Conservation (phyloP, 2,888 invertebrate genomes). For the Pachycephus smyrnensis region DNA sequence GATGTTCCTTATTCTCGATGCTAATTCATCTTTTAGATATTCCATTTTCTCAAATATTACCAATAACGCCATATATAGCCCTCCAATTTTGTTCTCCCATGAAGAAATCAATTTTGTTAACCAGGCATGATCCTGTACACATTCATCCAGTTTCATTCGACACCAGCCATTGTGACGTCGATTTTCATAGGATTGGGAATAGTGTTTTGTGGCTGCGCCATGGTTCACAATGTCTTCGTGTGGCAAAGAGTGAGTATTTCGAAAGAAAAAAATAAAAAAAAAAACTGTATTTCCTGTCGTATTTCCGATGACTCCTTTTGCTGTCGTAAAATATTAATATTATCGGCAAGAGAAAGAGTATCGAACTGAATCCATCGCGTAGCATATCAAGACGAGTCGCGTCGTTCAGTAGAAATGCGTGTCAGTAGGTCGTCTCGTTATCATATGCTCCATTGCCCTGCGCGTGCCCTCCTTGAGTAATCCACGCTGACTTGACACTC, state of each 20-base stretch:
- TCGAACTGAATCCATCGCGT: no score
- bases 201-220: constrained; percentile 91
- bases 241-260: constrained; percentile 80
- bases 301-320: not conserved
- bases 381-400: no score
- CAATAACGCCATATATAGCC: not conserved
- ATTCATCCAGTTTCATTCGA: constrained; percentile 91
- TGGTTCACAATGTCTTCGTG: constrained; percentile 94
- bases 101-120: constrained; percentile 46
- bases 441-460: no score
- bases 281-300: not conserved
- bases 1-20: not conserved
- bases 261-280: not conserved
- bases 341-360: no score
- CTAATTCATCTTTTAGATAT: not conserved
- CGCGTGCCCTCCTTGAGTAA: no score
- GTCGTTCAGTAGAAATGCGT: no score
- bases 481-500: no score
- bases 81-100: no score
- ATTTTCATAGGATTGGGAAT: constrained; percentile 92
- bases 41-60: not conserved
- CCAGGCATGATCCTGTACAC: constrained; percentile 92
- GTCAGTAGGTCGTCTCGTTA: no score
- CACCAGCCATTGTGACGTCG: constrained; percentile 91
- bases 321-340: no score